Evolutionary conservation across 2,113 vertebrate genomes (phyloP).

Genomic region (Neolamprologus falcicula): DNA sequence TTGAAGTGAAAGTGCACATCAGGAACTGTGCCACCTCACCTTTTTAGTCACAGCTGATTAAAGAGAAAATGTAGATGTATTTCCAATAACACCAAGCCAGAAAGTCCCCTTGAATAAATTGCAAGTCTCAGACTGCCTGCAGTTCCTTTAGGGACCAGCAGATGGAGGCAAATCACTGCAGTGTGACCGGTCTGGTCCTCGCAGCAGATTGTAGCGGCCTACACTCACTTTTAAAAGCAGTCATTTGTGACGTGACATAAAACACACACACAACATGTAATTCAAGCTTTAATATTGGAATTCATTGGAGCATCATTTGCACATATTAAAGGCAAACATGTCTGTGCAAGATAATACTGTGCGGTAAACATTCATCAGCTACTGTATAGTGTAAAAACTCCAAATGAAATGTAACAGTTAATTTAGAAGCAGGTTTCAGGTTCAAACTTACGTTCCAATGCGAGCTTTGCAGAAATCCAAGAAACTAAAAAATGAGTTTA

Average conservation of each 20-base stretch:
- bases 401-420: background rate
- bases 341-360: slow-evolving; percentile 42
- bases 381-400: slow-evolving; percentile 21
- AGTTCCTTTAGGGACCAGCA: background rate
- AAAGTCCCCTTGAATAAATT: background rate
- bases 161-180: background rate
- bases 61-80: background rate
- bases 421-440: background rate
- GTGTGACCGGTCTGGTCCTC: background rate
- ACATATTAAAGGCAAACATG: slow-evolving; percentile 6
- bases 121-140: background rate
- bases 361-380: slow-evolving; percentile 7
- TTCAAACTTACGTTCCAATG: background rate
- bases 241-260: background rate
- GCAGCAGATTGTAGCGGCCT: background rate
- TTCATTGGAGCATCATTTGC: slow-evolving; percentile 16
- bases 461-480: background rate
- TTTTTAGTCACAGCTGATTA: background rate
- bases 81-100: background rate
- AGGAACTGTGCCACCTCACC: background rate
- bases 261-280: background rate
- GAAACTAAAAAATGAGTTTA: background rate
- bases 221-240: background rate
- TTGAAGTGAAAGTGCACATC: background rate
- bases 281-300: background rate